Evolutionary conservation across 2,113 vertebrate genomes (phyloP).

Genomic region (Cyanoramphus novaezelandiae): DNA sequence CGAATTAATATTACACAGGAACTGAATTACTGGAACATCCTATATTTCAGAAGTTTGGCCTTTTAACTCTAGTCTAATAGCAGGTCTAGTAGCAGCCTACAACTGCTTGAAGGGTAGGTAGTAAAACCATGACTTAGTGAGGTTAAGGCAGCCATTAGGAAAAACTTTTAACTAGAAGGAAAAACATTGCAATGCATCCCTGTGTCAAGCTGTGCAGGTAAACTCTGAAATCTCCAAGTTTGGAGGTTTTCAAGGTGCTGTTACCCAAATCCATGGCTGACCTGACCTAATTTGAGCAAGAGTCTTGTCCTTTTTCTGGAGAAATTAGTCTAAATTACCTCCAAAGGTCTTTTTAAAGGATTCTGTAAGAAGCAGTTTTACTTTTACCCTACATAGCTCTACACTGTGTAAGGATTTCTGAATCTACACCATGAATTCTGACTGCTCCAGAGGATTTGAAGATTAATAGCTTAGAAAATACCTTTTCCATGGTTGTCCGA

Average conservation of each 20-base stretch:
- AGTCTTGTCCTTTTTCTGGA: not conserved
- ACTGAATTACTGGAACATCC: not conserved
- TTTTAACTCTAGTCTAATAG: not conserved
- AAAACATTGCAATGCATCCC: not conserved
- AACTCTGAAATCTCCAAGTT: not conserved
- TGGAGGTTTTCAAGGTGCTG: not conserved
- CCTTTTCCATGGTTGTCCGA: not conserved
- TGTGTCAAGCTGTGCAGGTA: not conserved
- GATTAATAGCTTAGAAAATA: not conserved
- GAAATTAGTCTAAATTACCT: not conserved
- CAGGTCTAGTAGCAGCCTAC: not conserved
- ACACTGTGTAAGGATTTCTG: not conserved
- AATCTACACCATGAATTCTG: not conserved
- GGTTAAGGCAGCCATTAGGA: not conserved
- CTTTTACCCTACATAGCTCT: not conserved
- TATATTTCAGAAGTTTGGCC: not conserved
- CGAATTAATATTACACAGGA: not conserved
- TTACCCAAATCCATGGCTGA: not conserved
- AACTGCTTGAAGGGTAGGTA: not conserved
- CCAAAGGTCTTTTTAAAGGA: not conserved
- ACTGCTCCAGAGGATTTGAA: not conserved
- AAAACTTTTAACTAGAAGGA: not conserved
- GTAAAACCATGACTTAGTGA: not conserved
- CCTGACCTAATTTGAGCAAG: not conserved
- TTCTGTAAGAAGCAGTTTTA: not conserved